Base-by-base conservation (phyloP, 2,888 invertebrate species). In the Pasiphila rectangulata region DNA sequence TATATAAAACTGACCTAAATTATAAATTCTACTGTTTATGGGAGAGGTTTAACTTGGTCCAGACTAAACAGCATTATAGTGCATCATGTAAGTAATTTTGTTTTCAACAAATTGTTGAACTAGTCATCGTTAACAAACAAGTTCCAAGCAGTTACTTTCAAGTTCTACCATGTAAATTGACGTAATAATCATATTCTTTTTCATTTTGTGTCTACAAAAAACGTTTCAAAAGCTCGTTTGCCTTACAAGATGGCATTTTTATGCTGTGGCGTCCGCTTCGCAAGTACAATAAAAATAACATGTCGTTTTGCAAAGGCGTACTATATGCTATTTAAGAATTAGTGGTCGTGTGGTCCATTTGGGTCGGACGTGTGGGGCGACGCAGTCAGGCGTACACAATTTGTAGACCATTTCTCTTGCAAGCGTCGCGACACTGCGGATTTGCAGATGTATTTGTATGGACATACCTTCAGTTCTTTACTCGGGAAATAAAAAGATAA, bases 401-500 rank as follows among this genome's bases (percentile, higher is more conserved):
- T 83, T 82, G 81, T 83, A 74, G 69, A 73, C 75, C 75, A 78
- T 81, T 83, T 79, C 78, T 80, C 79, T 77, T 67, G 71, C 71
- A 72, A 71, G 69, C 69, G 73, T 63, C 61, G 69, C 67, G 75
- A 80, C 79, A 75, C 69, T 72, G 65, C 65, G 69, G 72, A 79
- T 79, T 79, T 74, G 56, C 61, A 57, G 66, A 69, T 72, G 76
- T 63, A 60, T 66, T 63, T 58, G 56, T 69, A 59, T 67, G 74
- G 75, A 75, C 57, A 63, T 57, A 57, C 64, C 59, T 24, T 46
- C 25, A 6, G 7, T 24, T 6, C 13, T 35, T 9, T 38, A 24
- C 17, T 5, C 4, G 4, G 2, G 15, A 1, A 30, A 32, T 32
- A 32, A 32, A 17, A 19, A 1, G 17, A 10, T 10, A 24, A 10